Base-by-base conservation (phyloP, 2,113 vertebrate genomes). In the Sterna hirundo region DNA sequence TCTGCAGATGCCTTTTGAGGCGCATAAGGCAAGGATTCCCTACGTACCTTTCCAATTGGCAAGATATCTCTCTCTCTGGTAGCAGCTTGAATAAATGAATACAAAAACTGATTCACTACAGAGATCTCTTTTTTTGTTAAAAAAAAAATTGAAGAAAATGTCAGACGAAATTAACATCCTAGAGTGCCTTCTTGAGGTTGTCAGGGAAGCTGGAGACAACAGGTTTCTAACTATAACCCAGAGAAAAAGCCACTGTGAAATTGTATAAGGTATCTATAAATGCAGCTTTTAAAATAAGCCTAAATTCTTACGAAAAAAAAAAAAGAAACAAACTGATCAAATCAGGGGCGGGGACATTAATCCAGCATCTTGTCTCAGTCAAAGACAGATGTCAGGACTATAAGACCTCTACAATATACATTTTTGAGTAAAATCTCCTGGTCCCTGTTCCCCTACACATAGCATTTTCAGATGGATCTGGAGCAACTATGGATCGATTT, bases 71-170 rank as follows among this genome's bases (percentile, higher is more conserved):
- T 93, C 92, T 82, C 74, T 93, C 81, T 94, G 72, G 62, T 83
- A 95, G 66, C 19, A 86, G 40, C 18, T 70, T 78, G 49, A 93
- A 88, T 88, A 94, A 96, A 96, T 86, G 55, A 93, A 88, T 88
- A 70, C 47, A 89, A 72, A 84, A 74, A 4, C 13, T 77, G 52
- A 93, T 83, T 91, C 78, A 75, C 64, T 93, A 44, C 15, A 74
- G 71, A 60, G 36, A 94, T 93, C 19, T 85, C 55, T 81, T 68
- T 60, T 88, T 72, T 93, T 14, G 46, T 70, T 26, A 38, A 34
- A 71, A 86, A 91, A 68, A 88, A 90, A 82, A 11, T 82, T 95
- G 44, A 90, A 94, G 51, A 93, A 91, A 96, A 96, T 96, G n/a
- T 65, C 90, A 96, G 49, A 65, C 2, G 5, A 85, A 95, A 89